These are phyloP conservation scores for Hippoglossus stenolepis DNA, from an alignment of 2,113 vertebrate species.

Conservation along the genomic window DNA sequence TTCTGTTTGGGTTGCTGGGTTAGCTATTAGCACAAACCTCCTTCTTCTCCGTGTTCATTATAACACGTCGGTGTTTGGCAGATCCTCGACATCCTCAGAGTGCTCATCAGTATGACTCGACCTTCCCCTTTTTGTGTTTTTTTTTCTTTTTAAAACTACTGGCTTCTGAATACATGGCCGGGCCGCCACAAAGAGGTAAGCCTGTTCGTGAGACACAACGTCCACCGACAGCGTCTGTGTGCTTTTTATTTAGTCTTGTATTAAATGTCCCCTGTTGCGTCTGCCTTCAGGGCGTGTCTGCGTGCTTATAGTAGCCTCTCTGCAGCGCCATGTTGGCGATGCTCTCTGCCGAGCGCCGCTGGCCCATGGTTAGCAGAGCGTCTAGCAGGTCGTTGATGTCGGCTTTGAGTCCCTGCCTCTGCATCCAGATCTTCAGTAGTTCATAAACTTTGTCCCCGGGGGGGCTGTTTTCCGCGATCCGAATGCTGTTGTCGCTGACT, in stretches of 20 bases:
- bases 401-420: slow-evolving; percentile 81
- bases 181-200: slow-evolving; percentile 69
- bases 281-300: slow-evolving; percentile 54
- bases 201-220: slow-evolving; percentile 51
- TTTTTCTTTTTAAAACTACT: slow-evolving; percentile 65
- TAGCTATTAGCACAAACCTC: not conserved
- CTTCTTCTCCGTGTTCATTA: slow-evolving; percentile 19
- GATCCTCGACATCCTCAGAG: slow-evolving; percentile 37
- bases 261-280: not conserved
- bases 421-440: slow-evolving; percentile 85
- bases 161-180: slow-evolving; percentile 60
- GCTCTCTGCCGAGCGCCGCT: slow-evolving; percentile 81
- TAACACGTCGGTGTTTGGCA: slow-evolving; percentile 29
- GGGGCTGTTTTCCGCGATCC: slow-evolving; percentile 72
- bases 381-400: slow-evolving; percentile 83
- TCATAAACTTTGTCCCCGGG: slow-evolving; percentile 83
- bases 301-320: slow-evolving; percentile 80
- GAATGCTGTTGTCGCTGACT: slow-evolving; percentile 82
- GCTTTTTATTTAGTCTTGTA: slow-evolving; percentile 42
- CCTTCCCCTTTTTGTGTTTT: slow-evolving; percentile 56
- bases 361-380: slow-evolving; percentile 80
- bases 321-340: slow-evolving; percentile 77
- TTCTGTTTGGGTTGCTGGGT: not conserved
- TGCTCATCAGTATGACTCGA: slow-evolving; percentile 22
- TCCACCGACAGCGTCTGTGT: slow-evolving; percentile 54